Base-by-base conservation (phyloP, 2,797 vertebrate species). In the Staurois parvus region DNA sequence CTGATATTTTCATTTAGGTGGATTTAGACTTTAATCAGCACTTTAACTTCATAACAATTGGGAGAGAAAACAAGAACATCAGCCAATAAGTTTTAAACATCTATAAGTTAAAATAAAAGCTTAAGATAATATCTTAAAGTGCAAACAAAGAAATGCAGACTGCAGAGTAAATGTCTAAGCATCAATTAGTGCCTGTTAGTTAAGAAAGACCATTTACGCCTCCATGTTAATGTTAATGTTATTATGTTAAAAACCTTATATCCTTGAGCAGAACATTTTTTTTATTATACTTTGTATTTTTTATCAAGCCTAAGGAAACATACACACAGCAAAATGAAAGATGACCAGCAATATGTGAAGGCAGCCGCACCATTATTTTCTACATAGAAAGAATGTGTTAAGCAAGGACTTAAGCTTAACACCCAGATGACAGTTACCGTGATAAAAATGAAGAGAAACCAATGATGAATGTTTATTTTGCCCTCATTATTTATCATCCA, bases 181-280 rank as follows among this genome's bases (percentile, higher is more conserved):
- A 90, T 84, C 89, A 89, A 88, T 90, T 92, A 91, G 92, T 91
- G 90, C 89, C 91, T 90, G 85, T 34, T 86, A 90, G 92, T 93
- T 93, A 90, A 92, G 91, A 92, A 48, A 89, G 81, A 89, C 91
- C 88, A 88, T 93, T 79, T 81, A 92, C 90, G 87, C 88, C 91
- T 93, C 88, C 87, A 89, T 56, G 72, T 79, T 84, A 88, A 45
- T 74, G 90, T 37, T 37, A 40, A 17, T 87, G 90, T 37, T 37
- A 40, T 10, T 87, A 93, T 87, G 90, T 86, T 91, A 91, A 89
- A 91, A 87, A 93, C 88, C 89, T 98, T 98, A 96, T 99, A 98
- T 99, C 98, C 97, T 99, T 99, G 98, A 99, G 96, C 97, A 99
- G 98, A 97, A 96, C 91, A 94, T 94, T 90, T 90, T 81, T 89